Conservation (phyloP, 2,113 vertebrate genomes). For the Helogale parvula region DNA sequence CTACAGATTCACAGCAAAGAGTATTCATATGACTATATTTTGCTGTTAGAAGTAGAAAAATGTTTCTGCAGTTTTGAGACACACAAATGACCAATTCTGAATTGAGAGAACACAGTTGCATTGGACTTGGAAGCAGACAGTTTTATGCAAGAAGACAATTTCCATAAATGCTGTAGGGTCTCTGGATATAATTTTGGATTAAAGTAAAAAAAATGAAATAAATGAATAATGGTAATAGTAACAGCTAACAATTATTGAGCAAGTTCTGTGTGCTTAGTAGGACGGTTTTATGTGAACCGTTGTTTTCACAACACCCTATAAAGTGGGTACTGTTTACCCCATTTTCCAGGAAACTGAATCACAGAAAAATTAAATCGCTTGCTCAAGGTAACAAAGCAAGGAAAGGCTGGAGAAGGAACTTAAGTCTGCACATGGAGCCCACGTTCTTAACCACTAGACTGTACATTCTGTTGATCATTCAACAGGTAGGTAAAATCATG, state of each 20-base stretch:
- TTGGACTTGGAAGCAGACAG: neutral
- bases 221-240: neutral
- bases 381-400: slow-evolving; percentile 8
- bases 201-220: neutral
- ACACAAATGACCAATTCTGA: slow-evolving; percentile 22
- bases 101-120: neutral
- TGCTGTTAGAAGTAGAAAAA: neutral
- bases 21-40: neutral
- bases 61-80: neutral
- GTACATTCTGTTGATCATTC: neutral
- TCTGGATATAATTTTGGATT: neutral
- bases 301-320: neutral
- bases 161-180: neutral
- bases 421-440: neutral
- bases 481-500: neutral
- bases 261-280: neutral
- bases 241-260: neutral
- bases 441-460: neutral
- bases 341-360: slow-evolving; percentile 39
- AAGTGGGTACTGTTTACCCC: neutral
- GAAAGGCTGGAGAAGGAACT: neutral
- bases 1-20: slow-evolving; percentile 39
- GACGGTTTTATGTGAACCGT: neutral
- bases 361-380: neutral
- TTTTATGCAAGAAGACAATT: slow-evolving; percentile 31